Evolutionary conservation across 2,113 vertebrate species (phyloP).

Genomic region (Colinus virginianus): DNA sequence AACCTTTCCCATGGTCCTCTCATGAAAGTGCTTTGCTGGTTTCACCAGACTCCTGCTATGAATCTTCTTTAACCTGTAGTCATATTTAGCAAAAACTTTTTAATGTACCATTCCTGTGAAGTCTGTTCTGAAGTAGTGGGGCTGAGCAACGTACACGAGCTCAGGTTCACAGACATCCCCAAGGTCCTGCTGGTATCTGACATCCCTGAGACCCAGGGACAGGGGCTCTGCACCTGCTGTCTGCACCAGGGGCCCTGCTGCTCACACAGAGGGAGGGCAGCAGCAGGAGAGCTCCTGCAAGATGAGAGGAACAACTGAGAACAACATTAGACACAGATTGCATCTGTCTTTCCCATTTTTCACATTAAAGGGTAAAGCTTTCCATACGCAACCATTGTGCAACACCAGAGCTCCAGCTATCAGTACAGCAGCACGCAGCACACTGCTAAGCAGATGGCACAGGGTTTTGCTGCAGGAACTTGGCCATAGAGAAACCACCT

Average conservation of each 20-base stretch:
- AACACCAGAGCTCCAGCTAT: constrained; percentile 9
- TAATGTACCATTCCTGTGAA: neutral
- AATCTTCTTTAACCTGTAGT: neutral
- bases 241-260: neutral
- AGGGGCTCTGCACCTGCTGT: neutral
- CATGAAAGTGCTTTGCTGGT: neutral
- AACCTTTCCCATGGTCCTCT: neutral
- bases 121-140: neutral
- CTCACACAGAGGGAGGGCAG: neutral
- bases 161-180: rapidly evolving
- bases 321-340: neutral
- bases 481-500: neutral
- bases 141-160: rapidly evolving
- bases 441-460: constrained; percentile 20
- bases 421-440: neutral
- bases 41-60: neutral
- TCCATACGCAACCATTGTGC: neutral
- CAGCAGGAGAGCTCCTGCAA: neutral
- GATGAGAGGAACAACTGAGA: neutral
- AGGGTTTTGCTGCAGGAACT: constrained; percentile 8
- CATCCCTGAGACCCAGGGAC: neutral
- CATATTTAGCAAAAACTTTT: neutral
- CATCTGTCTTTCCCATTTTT: constrained; percentile 43
- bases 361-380: constrained; percentile 43
- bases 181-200: neutral